Percentiles rank a stretch among this genome's conserved stretches.
phyloP scores from a whole-genome alignment of 1,140 invertebrate genomes.

The Caenorhabditis briggsae region DNA sequence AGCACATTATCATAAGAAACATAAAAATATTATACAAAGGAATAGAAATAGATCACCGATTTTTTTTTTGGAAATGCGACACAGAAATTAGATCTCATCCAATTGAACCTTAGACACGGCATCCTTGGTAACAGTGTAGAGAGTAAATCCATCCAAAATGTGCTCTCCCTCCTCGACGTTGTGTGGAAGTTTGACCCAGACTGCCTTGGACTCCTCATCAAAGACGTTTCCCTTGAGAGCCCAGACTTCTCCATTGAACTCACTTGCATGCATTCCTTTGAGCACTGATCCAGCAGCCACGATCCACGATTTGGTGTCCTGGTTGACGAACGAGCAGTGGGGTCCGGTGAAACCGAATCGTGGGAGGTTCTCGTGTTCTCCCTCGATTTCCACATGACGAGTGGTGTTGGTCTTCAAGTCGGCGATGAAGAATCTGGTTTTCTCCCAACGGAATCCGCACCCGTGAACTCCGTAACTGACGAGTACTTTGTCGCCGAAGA shows the following conservation, averaged over 20 bases:
- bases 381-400: constrained; percentile 9
- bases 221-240: constrained; percentile 34
- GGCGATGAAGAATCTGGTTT: constrained; percentile 13
- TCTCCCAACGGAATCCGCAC: constrained; percentile 52
- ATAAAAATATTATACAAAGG: too few relatives aligned
- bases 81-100: neutral
- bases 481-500: constrained; percentile 20
- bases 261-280: constrained; percentile 4
- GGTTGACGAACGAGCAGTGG: neutral
- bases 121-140: constrained; percentile 25
- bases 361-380: neutral
- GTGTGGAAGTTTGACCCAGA: constrained; percentile 22
- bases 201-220: neutral
- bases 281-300: constrained; percentile 3
- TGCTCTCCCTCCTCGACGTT: constrained; percentile 13
- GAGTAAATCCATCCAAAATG: constrained; percentile 6
- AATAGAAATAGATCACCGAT: too few relatives aligned
- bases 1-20: too few relatives aligned
- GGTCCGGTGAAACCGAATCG: constrained; percentile 4
- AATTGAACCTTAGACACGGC: constrained; percentile 5
- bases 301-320: constrained; percentile 4
- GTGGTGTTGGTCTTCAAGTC: neutral
- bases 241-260: constrained; percentile 20
- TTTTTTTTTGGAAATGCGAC: neutral
- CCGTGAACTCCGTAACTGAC: constrained; percentile 48